Conservation (phyloP, 1,140 invertebrate genomes). For the Drosophila mayri region DNA sequence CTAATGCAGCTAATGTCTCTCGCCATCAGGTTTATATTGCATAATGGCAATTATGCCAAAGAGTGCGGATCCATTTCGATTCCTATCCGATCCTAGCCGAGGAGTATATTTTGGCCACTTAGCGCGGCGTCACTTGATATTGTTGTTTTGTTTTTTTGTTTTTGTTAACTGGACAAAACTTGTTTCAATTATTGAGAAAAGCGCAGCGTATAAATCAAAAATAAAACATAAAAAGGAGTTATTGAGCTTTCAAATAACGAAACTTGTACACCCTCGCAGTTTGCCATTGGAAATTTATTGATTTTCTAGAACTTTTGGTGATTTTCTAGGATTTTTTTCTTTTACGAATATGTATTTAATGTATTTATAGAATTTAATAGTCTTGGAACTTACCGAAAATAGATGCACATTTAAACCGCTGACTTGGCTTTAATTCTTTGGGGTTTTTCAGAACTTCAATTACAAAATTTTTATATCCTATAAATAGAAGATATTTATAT, state of each 20-base stretch:
- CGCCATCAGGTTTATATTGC: slow-evolving; percentile 28
- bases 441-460: no score
- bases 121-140: slow-evolving; percentile 30
- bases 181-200: slow-evolving; percentile 66
- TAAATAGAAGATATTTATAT: no score
- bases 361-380: neutral
- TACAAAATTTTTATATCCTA: no score
- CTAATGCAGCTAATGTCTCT: slow-evolving; percentile 13
- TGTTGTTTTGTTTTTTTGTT: slow-evolving; percentile 26
- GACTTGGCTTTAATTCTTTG: no score
- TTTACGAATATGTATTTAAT: neutral
- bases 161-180: slow-evolving; percentile 35
- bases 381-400: neutral
- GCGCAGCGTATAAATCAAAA: slow-evolving; percentile 35
- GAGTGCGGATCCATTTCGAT: slow-evolving; percentile 30
- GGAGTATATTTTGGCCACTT: slow-evolving; percentile 46
- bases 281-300: no score
- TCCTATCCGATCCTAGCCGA: neutral
- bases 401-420: no score
- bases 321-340: neutral
- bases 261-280: neutral
- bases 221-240: neutral
- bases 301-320: neutral
- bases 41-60: slow-evolving; percentile 46
- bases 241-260: neutral